Evolutionary conservation across 2,797 vertebrate genomes (phyloP).

Genomic region (Notoglanidium macrostoma): DNA sequence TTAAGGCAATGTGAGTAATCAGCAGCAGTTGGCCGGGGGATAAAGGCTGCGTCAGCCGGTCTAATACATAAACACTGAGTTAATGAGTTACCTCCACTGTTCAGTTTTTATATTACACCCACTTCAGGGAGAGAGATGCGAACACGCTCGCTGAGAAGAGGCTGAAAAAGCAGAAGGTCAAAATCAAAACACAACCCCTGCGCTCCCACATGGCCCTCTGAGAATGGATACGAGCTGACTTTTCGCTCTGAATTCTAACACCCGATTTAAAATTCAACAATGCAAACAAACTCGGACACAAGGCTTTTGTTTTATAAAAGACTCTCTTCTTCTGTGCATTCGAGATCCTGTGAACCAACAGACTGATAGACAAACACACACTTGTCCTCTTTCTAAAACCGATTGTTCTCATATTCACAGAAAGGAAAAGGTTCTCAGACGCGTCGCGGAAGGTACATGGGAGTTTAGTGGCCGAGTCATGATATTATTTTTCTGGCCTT

Average conservation of each 20-base stretch:
- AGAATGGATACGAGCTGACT: constrained; percentile 17
- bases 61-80: constrained; percentile 1
- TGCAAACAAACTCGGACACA: constrained; percentile 18
- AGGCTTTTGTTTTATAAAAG: constrained; percentile 3
- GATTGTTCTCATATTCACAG: constrained; percentile 1
- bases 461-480: neutral
- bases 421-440: neutral
- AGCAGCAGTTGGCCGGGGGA: neutral
- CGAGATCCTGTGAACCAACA: neutral
- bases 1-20: neutral
- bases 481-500: neutral
- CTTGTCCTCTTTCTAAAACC: neutral
- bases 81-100: neutral
- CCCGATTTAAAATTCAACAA: constrained; percentile 34
- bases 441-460: neutral
- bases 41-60: neutral
- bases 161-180: constrained; percentile 29
- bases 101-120: constrained; percentile 9
- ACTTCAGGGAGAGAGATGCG: neutral
- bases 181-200: constrained; percentile 18
- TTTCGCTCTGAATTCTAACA: constrained; percentile 20
- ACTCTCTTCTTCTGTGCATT: neutral
- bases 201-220: neutral
- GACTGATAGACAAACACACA: neutral
- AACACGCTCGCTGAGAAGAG: neutral